These are phyloP conservation scores for Cydia amplana DNA, from an alignment of 1,140 invertebrate species.

Conservation along the genomic window DNA sequence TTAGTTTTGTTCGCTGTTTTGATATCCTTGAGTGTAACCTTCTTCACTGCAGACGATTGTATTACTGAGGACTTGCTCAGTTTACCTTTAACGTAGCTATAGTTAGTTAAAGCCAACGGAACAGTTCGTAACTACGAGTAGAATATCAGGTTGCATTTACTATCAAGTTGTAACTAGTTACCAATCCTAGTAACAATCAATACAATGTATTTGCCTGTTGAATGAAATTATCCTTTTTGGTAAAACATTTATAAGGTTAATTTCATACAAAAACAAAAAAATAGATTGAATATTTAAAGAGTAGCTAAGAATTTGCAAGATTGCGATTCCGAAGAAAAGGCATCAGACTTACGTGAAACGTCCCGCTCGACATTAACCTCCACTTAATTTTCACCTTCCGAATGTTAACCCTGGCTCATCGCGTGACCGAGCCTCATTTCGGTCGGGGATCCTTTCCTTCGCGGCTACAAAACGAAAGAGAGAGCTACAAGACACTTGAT, in stretches of 20 bases:
- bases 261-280: not conserved
- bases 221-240: too few relatives aligned
- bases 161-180: too few relatives aligned
- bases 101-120: too few relatives aligned
- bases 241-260: too few relatives aligned
- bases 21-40: constrained; percentile 25
- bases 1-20: constrained; percentile 1
- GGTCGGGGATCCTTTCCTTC: not conserved
- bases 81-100: not conserved
- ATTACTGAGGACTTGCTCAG: constrained; percentile 8
- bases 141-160: too few relatives aligned
- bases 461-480: not conserved
- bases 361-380: constrained; percentile 12
- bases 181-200: too few relatives aligned
- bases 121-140: not conserved
- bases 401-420: constrained; percentile 37
- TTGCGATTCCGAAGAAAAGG: not conserved
- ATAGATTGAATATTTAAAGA: constrained; percentile 4
- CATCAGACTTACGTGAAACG: not conserved
- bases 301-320: not conserved
- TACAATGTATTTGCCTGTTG: too few relatives aligned
- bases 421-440: constrained; percentile 16
- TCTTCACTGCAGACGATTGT: constrained; percentile 10
- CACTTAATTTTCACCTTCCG: constrained; percentile 34
- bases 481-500: constrained; percentile 14